Base-by-base conservation (phyloP, 2,797 vertebrate genomes). In the Syngnathus acus region DNA sequence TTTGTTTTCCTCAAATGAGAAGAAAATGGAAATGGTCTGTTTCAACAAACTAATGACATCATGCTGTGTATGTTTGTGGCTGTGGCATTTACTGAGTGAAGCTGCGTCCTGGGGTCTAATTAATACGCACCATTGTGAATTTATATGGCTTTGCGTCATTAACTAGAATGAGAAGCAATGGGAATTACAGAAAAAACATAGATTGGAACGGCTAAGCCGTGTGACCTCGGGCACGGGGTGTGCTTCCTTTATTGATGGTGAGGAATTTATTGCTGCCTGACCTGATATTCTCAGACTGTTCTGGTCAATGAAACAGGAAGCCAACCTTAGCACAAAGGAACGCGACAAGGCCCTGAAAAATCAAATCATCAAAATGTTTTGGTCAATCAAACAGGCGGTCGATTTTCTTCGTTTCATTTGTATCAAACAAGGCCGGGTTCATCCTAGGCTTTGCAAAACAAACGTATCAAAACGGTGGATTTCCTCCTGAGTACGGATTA, bases 91-190 rank as follows among this genome's bases (percentile, higher is more conserved):
- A 77, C 47, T 3, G 67, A 69, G 74, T 76, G 75, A 64, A 67
- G 69, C 80, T 74, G 76, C 74, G 64, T 82, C 80, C 79, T 81
- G 79, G 84, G 84, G 84, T 84, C 72, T 90, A 88, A 89, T 90
- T 88, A 87, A 86, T 81, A 83, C 77, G 80, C 82, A 82, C 82
- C 80, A 81, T 83, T 85, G 84, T 81, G 84, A 75, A 75, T 82
- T 83, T 81, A 85, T 88, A 90, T 90, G 87, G 81, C 78, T 84
- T 68, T 70, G 71, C 84, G 78, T 85, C 80, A 89, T 84, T 82
- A 78, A 75, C 82, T 71, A 72, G 69, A 78, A 66, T 77, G 77
- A 58, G 64, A 51, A 42, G 39, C 65, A 50, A 71, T 64, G 66
- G 14, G 47, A 64, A 58, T 72, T 10, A 54, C 7, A 57, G 67